Base-by-base conservation (phyloP, 2,797 vertebrate genomes). In the Carapus acus region DNA sequence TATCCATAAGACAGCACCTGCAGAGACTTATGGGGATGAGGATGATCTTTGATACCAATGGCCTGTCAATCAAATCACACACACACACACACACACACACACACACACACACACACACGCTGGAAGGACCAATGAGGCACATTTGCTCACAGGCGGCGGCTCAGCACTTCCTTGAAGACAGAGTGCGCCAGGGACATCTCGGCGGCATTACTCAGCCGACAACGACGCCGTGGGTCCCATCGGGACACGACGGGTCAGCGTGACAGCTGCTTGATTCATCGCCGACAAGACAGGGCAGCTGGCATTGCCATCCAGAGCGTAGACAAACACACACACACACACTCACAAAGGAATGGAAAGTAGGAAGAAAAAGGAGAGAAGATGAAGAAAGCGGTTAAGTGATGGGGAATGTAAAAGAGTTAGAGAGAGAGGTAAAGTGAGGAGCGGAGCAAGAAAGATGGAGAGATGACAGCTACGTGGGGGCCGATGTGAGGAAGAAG, bases 41-140 rank as follows among this genome's bases (percentile, higher is more conserved):
- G 31, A 22, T 65, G 18, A 21, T 55, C 69, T 71, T 71, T 63
- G 49, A 69, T 59, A 49, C 41, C 14, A 39, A 62, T 64, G 62
- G 34, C 61, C 62, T 51, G 69, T 73, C 79, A 75, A n/a, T 76
- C 67, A 77, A 67, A 69, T 58, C 20, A 5, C 49, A 61, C 54
- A 11, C 47, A 58, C 73, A 69, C 65, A 81, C 76, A 73, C 55
- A 13, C 54, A 11, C 47, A 70, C 52, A 62, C 58, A 39, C 29
- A 2, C n/a, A 55, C 52, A 59, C 68, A n/a, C 36, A 1, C 61
- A 49, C 53, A 16, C 40, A 39, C 54, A 54, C 33, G n/a, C n/a
- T n/a, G n/a, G n/a, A n/a, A n/a, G n/a, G n/a, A n/a, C n/a, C n/a
- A n/a, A n/a, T n/a, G n/a, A n/a, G n/a, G n/a, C n/a, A n/a, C 17